Percentiles rank a stretch among this genome's conserved stretches.
phyloP scores from a whole-genome alignment of 2,113 vertebrate species.

The Paratilapia polleni region DNA sequence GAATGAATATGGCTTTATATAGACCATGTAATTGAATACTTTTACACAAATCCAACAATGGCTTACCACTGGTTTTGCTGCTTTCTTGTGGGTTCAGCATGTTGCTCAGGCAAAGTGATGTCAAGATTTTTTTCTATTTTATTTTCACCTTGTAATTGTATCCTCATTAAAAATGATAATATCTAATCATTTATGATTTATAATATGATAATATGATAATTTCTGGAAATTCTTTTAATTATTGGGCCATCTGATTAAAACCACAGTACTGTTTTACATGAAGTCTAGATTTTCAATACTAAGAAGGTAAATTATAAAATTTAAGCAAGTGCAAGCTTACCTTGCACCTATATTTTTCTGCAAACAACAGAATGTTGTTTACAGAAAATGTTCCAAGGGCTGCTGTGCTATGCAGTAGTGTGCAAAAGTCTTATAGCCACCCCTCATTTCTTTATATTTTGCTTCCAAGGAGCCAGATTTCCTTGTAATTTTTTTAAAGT shows the following conservation, averaged over 20 bases:
- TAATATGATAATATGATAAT: too few relatives aligned
- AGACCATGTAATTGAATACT: conserved; percentile 48
- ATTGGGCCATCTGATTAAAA: neutral
- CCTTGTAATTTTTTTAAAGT: neutral
- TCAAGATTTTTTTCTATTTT: neutral
- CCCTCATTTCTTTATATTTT: neutral
- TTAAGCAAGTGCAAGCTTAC: neutral
- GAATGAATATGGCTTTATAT: conserved; percentile 46
- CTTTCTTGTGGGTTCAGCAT: neutral
- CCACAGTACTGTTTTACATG: neutral
- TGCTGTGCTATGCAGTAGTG: neutral
- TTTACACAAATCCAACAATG: conserved; percentile 34
- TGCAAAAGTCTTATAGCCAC: neutral
- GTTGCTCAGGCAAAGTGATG: neutral
- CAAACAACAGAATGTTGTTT: neutral
- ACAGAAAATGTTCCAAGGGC: neutral
- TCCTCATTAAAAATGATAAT: neutral
- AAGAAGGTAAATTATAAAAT: neutral
- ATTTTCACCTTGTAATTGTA: neutral
- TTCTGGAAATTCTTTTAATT: neutral
- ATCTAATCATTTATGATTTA: neutral
- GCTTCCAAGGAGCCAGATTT: neutral
- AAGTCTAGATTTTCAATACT: neutral
- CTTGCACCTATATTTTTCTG: neutral
- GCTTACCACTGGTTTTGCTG: conserved; percentile 7